These are phyloP conservation scores for Champsocephalus esox DNA, from an alignment of 2,797 vertebrate genomes.

Conservation along the genomic window DNA sequence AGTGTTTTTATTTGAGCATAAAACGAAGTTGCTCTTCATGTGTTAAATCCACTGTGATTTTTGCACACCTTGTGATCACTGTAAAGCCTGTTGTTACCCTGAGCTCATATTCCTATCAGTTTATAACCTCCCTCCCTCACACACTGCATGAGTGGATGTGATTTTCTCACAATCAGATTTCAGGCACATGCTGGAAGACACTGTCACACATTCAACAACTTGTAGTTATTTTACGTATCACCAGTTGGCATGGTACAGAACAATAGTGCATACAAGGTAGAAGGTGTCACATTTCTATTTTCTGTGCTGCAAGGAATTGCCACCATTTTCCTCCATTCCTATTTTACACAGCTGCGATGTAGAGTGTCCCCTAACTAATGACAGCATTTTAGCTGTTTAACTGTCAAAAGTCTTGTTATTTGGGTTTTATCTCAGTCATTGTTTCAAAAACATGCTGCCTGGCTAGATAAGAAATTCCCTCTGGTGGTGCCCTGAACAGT, in stretches of 20 bases:
- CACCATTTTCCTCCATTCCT: slow-evolving; percentile 48
- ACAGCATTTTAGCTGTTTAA: slow-evolving; percentile 70
- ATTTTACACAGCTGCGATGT: slow-evolving; percentile 57
- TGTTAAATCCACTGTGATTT: slow-evolving; percentile 79
- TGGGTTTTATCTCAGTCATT: slow-evolving; percentile 75
- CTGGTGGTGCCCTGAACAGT: slow-evolving; percentile 65
- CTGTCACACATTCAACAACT: slow-evolving; percentile 43
- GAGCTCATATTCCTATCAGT: slow-evolving; percentile 62
- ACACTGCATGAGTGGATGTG: slow-evolving; percentile 42
- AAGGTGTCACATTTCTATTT: slow-evolving; percentile 66
- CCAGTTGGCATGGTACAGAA: slow-evolving; percentile 46
- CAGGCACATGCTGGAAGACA: slow-evolving; percentile 19
- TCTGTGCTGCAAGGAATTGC: slow-evolving; percentile 44
- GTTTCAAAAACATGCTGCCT: slow-evolving; percentile 78
- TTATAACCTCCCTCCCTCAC: slow-evolving; percentile 38
- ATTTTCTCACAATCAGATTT: slow-evolving; percentile 50
- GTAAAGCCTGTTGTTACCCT: slow-evolving; percentile 66
- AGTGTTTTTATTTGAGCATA: slow-evolving; percentile 71
- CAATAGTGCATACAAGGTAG: slow-evolving; percentile 35
- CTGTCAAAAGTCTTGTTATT: slow-evolving; percentile 74
- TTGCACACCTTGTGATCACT: slow-evolving; percentile 72
- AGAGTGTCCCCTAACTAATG: slow-evolving; percentile 67
- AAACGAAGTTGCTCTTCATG: slow-evolving; percentile 75
- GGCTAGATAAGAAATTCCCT: slow-evolving; percentile 76
- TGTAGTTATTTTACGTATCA: slow-evolving; percentile 46